Conservation (phyloP, 1,140 invertebrate species). For the Mercenaria mercenaria region DNA sequence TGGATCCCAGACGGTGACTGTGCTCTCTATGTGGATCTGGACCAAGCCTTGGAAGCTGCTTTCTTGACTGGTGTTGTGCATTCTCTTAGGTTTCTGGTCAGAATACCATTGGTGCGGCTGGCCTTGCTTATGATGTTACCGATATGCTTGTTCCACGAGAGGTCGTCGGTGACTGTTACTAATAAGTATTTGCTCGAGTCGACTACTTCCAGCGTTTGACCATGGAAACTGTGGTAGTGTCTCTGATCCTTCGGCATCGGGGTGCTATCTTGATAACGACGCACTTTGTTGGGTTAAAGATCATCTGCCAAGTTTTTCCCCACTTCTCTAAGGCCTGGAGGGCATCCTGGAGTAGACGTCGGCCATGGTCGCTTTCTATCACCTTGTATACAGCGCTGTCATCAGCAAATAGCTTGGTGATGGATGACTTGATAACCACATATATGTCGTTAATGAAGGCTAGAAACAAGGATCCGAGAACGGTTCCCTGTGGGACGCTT, state of each 20-base stretch:
- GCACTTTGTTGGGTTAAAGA: background rate
- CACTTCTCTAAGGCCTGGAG: background rate
- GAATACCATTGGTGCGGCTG: background rate
- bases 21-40: background rate
- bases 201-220: background rate
- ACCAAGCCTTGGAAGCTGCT: background rate
- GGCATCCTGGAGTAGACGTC: background rate
- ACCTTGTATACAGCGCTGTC: background rate
- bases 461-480: no score
- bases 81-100: background rate
- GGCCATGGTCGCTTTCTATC: background rate
- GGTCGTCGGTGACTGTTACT: background rate
- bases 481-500: no score
- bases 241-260: background rate
- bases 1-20: background rate
- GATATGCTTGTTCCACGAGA: background rate
- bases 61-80: background rate
- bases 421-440: no score
- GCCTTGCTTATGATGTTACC: background rate
- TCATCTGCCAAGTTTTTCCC: conserved; percentile 8
- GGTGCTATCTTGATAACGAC: background rate
- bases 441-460: no score
- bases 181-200: background rate
- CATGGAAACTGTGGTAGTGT: background rate
- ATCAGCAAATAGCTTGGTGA: background rate